Base-by-base conservation (phyloP, 2,888 invertebrate species). In the Oasisia sp. region DNA sequence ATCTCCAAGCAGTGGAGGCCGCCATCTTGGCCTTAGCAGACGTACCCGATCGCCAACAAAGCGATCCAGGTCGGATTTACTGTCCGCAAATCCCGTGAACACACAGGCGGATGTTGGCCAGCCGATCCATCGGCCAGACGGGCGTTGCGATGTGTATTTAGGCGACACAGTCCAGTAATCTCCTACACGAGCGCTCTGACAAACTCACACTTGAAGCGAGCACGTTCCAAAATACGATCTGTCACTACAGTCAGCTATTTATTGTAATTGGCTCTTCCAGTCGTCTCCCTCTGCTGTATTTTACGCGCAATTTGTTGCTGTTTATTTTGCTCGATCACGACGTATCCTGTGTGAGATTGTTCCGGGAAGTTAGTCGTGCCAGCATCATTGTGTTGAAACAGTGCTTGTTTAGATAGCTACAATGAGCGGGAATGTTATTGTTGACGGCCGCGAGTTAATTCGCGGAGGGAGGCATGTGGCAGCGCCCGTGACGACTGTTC, bases 221-320 rank as follows among this genome's bases (percentile, higher is more conserved):
- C 74, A 74, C 74, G 74, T 74, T 74, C 74, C 74, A 27, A 74
- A 38, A 74, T 74, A 74, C 74, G 19, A 74, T 19, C 74, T 74
- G 74, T 74, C 74, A 74, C 74, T 74, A 74, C 74, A 74, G 74
- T 74, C 74, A 74, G 74, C 74, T 74, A 74, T 74, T 74, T 74
- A 74, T 74, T 74, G 74, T 74, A 74, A 74, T 74, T 74, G 74
- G 74, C 74, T 74, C 5, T 74, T 74, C 74, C 74, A 7, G 14
- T 74, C 14, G 7, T 19, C 74, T 74, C 74, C 74, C 74, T 27
- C 74, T 27, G 74, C 27, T n/a, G 74, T 74, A n/a, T 19, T 74
- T 19, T 27, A 74, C 74, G 3, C 74, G 19, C 74, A 27, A 27
- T 19, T 74, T 74, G n/a, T 74, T n/a, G n/a, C 74, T 74, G 27